Conservation (phyloP, 2,888 invertebrate species). For the Heliconius ismenius region DNA sequence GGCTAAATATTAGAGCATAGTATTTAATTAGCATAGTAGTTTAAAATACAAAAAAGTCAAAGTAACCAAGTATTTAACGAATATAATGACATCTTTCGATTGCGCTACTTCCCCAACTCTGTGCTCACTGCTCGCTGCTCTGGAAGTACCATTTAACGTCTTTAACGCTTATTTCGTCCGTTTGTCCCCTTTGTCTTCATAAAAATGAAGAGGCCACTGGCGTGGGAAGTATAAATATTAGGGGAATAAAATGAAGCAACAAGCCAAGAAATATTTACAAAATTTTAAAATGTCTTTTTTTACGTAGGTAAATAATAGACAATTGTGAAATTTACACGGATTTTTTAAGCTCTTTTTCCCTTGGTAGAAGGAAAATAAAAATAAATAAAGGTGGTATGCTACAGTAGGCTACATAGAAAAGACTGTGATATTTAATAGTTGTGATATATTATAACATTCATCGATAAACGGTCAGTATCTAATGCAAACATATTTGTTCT, state of each 20-base stretch:
- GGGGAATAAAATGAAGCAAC: slow-evolving; percentile 21
- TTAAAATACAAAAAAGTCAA: neutral
- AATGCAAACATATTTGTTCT: too few relatives aligned
- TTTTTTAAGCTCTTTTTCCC: neutral
- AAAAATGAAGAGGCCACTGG: slow-evolving; percentile 18
- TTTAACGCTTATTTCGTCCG: slow-evolving; percentile 19
- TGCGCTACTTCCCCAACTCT: neutral
- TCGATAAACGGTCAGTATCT: too few relatives aligned
- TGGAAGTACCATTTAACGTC: neutral
- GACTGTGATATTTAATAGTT: too few relatives aligned
- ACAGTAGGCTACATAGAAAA: too few relatives aligned
- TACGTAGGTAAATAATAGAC: neutral
- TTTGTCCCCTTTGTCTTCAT: slow-evolving; percentile 18
- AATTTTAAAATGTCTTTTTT: slow-evolving; percentile 29
- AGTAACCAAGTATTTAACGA: neutral
- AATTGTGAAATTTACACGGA: neutral
- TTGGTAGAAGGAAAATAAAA: neutral
- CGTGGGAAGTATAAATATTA: slow-evolving; percentile 14
- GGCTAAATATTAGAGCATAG: too few relatives aligned
- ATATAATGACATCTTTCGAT: slow-evolving; percentile 6
- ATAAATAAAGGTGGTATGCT: neutral
- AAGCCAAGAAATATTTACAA: slow-evolving; percentile 24
- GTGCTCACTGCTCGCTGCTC: slow-evolving; percentile 3
- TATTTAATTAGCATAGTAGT: neutral
- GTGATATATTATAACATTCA: too few relatives aligned